Evolutionary conservation across 2,113 vertebrate species (phyloP), one percentile per base, ranked within the genome.

Genomic region (Gallinago jamesoni): DNA sequence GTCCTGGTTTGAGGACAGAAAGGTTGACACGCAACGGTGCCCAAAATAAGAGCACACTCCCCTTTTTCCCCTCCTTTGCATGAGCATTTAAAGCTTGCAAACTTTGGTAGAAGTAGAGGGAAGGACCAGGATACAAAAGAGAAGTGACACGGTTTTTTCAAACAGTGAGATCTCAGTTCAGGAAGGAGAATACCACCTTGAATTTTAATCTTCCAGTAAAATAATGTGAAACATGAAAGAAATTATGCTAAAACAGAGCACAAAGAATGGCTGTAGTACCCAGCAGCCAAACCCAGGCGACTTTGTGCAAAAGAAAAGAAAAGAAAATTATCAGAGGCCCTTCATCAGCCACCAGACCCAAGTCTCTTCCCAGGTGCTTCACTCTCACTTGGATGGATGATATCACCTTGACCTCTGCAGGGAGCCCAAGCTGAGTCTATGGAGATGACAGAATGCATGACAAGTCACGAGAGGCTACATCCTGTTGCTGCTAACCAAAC

Each of bases 301-400:
- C 1, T 6, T 7, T 57, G 63, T 56, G 52, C 37, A 59, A 89
- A 92, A 56, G 20, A 5, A 52, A 80, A 60, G 20, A 5, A 52
- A 80, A 74, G 14, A 30, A 68, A 84, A 35, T 41, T 53, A 39
- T 31, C 28, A 10, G 2, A 2, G 21, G 8, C 1, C 4, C 7
- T 80, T 25, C 9, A 48, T 45, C 16, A 81, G 31, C 14, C 25
- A 30, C 45, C 3, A 6, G 12, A 8, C 55, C 20, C 56, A 60
- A 5, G 10, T 17, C 21, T 62, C 56, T 43, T 39, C 21, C 47
- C 64, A 74, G 18, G 35, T 48, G 24, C 39, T 73, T 56, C 43
- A 14, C 19, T 48, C 14, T 63, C 4, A 1, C 9, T 48, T 0
- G 1, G 33, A 24, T 25, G 60, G 21, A 64, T 12, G 2, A 5